These are phyloP conservation scores for Huso huso DNA, from an alignment of 2,797 vertebrate genomes.

Conservation along the genomic window DNA sequence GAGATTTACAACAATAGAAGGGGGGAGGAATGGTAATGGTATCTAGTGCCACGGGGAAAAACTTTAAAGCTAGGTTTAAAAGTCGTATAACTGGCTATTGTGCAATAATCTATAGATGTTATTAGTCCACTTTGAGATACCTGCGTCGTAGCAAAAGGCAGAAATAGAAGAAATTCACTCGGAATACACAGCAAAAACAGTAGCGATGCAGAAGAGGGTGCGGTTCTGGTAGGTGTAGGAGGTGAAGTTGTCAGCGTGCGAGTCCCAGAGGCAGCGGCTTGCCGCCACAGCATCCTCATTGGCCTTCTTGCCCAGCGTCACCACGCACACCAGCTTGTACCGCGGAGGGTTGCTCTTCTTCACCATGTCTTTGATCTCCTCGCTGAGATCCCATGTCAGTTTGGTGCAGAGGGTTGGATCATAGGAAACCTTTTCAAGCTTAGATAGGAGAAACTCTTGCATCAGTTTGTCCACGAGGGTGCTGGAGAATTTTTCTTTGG, in stretches of 20 bases:
- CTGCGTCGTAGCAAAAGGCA: too few species aligned
- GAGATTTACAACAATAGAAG: too few species aligned
- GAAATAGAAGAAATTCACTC: slow-evolving; percentile 15
- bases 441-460: slow-evolving; percentile 25
- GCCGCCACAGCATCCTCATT: slow-evolving; percentile 20
- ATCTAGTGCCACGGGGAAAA: too few species aligned
- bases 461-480: slow-evolving; percentile 13
- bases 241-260: slow-evolving; percentile 22
- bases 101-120: too few species aligned
- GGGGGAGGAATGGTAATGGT: too few species aligned
- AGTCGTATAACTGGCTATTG: too few species aligned
- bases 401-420: slow-evolving; percentile 9
- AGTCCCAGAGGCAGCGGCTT: slow-evolving; percentile 32
- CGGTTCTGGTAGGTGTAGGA: slow-evolving; percentile 22
- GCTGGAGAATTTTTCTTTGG: slow-evolving; percentile 18
- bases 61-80: too few species aligned
- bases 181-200: slow-evolving; percentile 14
- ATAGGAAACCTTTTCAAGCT: slow-evolving; percentile 14
- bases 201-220: slow-evolving; percentile 25
- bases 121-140: too few species aligned
- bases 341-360: slow-evolving; percentile 6
- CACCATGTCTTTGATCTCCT: slow-evolving; percentile 21
- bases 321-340: slow-evolving; percentile 26
- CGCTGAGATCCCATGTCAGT: slow-evolving; percentile 18
- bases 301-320: slow-evolving; percentile 20